These are phyloP conservation scores for Mustela erminea DNA, from an alignment of 2,797 vertebrate species.

Conservation along the genomic window DNA sequence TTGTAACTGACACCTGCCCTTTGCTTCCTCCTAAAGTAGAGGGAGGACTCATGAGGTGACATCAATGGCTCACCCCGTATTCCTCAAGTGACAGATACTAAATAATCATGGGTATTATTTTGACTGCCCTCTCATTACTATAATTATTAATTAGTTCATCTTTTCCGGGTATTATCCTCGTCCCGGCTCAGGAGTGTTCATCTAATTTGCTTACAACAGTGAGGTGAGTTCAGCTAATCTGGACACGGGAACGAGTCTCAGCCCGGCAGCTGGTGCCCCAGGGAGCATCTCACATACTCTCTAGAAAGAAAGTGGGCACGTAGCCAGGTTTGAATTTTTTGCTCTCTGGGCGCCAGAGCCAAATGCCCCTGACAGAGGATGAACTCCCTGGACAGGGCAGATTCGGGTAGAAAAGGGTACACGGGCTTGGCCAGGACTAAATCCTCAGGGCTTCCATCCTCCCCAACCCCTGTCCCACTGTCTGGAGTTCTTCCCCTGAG, in stretches of 20 bases:
- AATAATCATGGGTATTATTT: neutral
- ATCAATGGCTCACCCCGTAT: neutral
- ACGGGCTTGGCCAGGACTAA: neutral
- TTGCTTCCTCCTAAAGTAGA: neutral
- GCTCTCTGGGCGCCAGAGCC: neutral
- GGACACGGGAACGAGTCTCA: neutral
- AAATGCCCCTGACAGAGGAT: neutral
- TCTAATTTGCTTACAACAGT: neutral
- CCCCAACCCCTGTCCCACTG: accelerated
- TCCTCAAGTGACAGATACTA: constrained; percentile 29
- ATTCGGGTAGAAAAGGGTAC: neutral
- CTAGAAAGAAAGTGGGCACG: accelerated
- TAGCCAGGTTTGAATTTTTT: neutral
- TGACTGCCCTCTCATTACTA: neutral
- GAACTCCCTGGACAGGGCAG: neutral
- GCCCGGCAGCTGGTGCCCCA: accelerated
- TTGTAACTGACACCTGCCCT: neutral
- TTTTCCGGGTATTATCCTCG: neutral
- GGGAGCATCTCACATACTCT: accelerated
- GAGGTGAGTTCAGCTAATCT: neutral
- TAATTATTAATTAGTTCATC: constrained; percentile 33
- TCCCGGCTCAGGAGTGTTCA: neutral
- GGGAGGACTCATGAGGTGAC: neutral
- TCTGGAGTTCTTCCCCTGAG: neutral
- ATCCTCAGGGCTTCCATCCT: neutral